Conservation (phyloP, 2,888 invertebrate genomes). For the Amphipyra berbera region DNA sequence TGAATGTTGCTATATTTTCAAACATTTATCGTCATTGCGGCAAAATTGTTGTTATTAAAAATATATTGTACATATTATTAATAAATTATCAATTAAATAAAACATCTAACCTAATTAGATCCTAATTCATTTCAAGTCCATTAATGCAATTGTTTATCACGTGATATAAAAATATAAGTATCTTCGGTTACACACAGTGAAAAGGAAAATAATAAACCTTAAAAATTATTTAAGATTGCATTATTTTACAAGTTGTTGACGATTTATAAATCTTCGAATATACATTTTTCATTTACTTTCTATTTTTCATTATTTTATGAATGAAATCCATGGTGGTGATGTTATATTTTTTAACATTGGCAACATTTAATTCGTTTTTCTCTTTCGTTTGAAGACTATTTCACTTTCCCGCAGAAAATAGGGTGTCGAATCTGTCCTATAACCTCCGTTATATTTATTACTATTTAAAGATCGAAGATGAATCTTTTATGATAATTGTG, state of each 20-base stretch:
- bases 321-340: slow-evolving; percentile 62
- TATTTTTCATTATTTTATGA: slow-evolving; percentile 60
- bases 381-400: slow-evolving; percentile 87
- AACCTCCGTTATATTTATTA: slow-evolving; percentile 89
- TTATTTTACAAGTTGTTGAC: too few species aligned
- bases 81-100: too few species aligned
- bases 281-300: too few species aligned
- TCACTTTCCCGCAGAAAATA: slow-evolving; percentile 90
- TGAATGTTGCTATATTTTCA: slow-evolving; percentile 33
- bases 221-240: too few species aligned
- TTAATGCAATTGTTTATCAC: too few species aligned
- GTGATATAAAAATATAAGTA: too few species aligned
- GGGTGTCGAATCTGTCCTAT: slow-evolving; percentile 90
- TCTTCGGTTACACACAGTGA: too few species aligned
- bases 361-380: slow-evolving; percentile 83
- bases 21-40: slow-evolving; percentile 23
- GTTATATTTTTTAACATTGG: slow-evolving; percentile 70
- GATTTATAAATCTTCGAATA: too few species aligned
- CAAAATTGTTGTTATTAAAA: slow-evolving; percentile 5
- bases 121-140: too few species aligned
- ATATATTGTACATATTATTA: too few species aligned
- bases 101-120: too few species aligned
- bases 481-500: slow-evolving; percentile 93
- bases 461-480: slow-evolving; percentile 90
- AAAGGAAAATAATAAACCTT: too few species aligned